Evolutionary conservation across 2,888 invertebrate genomes (phyloP), one percentile per base, ranked within the genome.

Genomic region (Euclidia mi): DNA sequence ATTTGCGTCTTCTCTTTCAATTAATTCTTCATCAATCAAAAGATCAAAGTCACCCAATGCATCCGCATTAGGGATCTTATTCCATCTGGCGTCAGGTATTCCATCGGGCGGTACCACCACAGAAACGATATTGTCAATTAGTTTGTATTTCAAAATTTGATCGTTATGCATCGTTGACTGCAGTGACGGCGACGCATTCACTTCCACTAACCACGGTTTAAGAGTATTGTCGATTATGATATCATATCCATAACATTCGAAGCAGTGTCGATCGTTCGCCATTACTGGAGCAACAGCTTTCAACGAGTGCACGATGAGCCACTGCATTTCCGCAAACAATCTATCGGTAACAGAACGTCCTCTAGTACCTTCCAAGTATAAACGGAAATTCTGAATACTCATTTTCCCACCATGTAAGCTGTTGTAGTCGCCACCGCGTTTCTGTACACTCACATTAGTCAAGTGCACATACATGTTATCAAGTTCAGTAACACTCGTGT

Each of bases 361-460:
- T 47, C 97, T 95, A 0, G 98, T 98, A 53, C 98, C 98, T 87
- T 99, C 99, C 78, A 99, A 92, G 86, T 98, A 99, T 4, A 99
- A 92, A 37, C 98, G 96, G 48, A 99, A 95, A 95, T 99, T 99
- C 85, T 98, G 98, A 15, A 99, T 97, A 65, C 98, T 98, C 96
- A 99, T 96, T 94, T 99, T 99, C 1, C 99, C 99, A 11, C 99
- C 99, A 80, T 99, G 99, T 51, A 98, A 95, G 71, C 96, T 97
- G 89, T 99, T 99, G 87, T 99, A 99, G 87, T 99, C 99, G 44
- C 98, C 98, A 69, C 99, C 99, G 82, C 98, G 98, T 87, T 98
- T 99, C 90, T 99, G 99, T 11, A 99, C 98, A 55, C 99, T 99
- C 1, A 99, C 99, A 89, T 99, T 99, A 11, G 99, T 99, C 65